These are phyloP conservation scores for Sceloporus tristichus DNA, from an alignment of 2,113 vertebrate genomes.

Conservation along the genomic window DNA sequence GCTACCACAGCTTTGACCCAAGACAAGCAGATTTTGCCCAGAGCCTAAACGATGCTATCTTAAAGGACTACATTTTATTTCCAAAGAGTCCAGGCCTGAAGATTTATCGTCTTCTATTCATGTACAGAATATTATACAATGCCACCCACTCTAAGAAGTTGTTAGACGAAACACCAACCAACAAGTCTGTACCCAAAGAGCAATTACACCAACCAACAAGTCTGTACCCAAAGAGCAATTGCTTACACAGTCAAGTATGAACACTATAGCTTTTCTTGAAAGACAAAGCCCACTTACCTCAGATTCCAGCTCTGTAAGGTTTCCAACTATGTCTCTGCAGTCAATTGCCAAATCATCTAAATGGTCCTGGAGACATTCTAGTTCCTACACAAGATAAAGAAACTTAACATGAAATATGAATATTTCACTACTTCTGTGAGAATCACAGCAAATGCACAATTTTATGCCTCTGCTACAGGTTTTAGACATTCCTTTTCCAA, in stretches of 20 bases:
- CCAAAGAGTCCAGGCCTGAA: neutral
- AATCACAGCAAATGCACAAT: neutral
- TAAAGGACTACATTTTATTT: neutral
- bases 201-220: neutral
- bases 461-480: neutral
- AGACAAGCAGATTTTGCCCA: neutral
- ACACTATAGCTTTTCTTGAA: neutral
- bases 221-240: too few relatives aligned
- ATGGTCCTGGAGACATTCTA: constrained; percentile 97
- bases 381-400: constrained; percentile 79
- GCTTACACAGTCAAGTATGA: neutral
- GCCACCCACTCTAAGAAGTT: neutral
- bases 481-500: neutral
- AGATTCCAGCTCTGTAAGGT: constrained; percentile 95
- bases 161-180: neutral
- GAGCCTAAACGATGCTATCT: neutral
- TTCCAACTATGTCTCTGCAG: constrained; percentile 94
- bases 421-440: neutral
- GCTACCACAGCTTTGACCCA: neutral
- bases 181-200: neutral
- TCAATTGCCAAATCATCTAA: constrained; percentile 89
- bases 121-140: neutral
- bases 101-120: neutral
- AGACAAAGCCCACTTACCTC: constrained; percentile 81
- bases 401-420: neutral